These are phyloP conservation scores for Poicephalus meyeri DNA, from an alignment of 2,113 vertebrate genomes.

Conservation along the genomic window DNA sequence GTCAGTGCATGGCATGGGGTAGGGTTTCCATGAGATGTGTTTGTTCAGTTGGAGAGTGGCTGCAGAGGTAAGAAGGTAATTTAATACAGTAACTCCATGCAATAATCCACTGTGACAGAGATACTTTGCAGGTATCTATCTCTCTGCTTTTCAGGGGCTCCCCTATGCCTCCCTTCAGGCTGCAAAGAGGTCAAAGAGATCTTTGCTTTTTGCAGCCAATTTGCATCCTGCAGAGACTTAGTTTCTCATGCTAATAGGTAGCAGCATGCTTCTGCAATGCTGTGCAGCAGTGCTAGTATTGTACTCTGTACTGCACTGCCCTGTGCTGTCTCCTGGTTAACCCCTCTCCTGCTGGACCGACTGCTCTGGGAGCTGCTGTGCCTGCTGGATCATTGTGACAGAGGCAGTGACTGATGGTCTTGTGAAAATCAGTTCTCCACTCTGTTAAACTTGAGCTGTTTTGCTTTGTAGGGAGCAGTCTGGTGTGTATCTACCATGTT, in stretches of 20 bases:
- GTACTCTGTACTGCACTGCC: neutral
- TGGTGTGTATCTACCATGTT: neutral
- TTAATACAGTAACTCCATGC: neutral
- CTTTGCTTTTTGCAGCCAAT: neutral
- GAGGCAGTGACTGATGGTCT: neutral
- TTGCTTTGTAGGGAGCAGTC: neutral
- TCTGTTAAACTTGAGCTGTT: neutral
- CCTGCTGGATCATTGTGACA: neutral
- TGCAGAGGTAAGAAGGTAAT: neutral
- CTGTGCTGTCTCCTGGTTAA: neutral
- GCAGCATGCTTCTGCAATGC: neutral
- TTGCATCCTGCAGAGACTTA: neutral
- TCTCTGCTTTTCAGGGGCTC: neutral
- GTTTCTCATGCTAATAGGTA: neutral
- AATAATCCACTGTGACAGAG: neutral
- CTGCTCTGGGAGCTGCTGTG: neutral
- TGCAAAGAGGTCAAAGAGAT: neutral
- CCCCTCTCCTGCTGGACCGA: neutral
- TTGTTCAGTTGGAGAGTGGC: neutral
- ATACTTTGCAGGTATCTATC: neutral
- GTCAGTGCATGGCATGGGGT: neutral
- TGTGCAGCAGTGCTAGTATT: neutral
- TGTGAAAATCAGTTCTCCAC: neutral
- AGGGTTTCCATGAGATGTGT: neutral
- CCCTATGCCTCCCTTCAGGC: neutral